Evolutionary conservation across 2,797 vertebrate species (phyloP), one percentile per base, ranked within the genome.

Genomic region (Carduelis carduelis): DNA sequence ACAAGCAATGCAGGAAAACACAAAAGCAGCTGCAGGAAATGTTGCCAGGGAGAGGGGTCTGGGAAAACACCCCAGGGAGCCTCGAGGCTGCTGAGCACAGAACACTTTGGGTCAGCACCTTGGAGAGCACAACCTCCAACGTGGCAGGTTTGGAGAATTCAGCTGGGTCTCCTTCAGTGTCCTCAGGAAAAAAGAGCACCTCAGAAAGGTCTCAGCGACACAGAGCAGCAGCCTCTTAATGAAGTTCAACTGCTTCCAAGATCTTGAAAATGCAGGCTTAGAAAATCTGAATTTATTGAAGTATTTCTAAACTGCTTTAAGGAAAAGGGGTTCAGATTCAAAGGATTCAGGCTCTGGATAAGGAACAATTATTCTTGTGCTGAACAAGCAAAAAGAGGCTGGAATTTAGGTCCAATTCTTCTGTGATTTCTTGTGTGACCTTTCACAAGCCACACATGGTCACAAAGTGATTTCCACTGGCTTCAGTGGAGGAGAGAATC

Each of bases 401-500:
- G 57, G 79, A 39, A 21, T 75, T 84, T 2, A 43, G 28, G 30
- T 74, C 24, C 50, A 52, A 65, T 64, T 71, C 68, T 71, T 18
- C 53, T 57, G 47, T 65, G 77, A 60, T 90, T 93, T 68, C 64
- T 74, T 0, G 0, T 47, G 75, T 85, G 92, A 94, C 92, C 61
- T 94, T 94, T 83, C 70, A 72, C 26, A 50, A 79, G 43, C 50
- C 65, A 65, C 64, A 50, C 35, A n/a, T 4, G 3, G 8, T 12
- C 82, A 76, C 35, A 65, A 39, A 89, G 60, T 63, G 1, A 88
- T 87, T 92, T 71, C 76, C 83, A 34, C 20, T 78, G 82, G 52
- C 82, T 94, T 60, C 89, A 88, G 2, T 35, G 83, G 79, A 87
- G 72, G 83, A 83, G 83, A 83, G 79, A 94, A 92, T 81, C 78